phyloP scores from a whole-genome alignment of 2,113 vertebrate species.

The Oncorhynchus kisutch region DNA sequence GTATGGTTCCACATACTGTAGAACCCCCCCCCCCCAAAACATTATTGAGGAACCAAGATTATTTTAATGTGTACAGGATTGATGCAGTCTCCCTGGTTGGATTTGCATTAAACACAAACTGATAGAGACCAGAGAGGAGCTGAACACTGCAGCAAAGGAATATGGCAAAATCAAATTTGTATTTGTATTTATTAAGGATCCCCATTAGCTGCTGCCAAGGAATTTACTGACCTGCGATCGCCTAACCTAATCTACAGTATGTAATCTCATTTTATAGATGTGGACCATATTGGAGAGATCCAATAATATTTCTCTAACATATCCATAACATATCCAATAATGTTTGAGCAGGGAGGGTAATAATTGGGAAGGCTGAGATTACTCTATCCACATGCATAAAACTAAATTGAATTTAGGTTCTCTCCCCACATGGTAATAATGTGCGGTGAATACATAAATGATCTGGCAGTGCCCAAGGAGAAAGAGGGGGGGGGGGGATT shows the following conservation, averaged over 20 bases:
- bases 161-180: neutral
- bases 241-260: neutral
- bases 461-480: neutral
- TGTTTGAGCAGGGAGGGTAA: slow-evolving; percentile 3
- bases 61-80: too few relatives aligned
- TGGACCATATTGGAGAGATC: slow-evolving; percentile 1
- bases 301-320: neutral
- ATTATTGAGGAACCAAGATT: too few relatives aligned
- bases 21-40: too few relatives aligned
- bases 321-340: neutral
- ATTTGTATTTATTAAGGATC: too few relatives aligned
- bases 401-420: neutral
- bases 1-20: too few relatives aligned
- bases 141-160: neutral
- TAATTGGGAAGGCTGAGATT: neutral
- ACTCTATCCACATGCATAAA: slow-evolving; percentile 7
- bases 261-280: neutral
- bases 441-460: neutral
- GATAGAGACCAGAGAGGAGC: neutral
- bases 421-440: neutral
- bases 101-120: slow-evolving; percentile 10
- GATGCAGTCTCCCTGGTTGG: neutral
- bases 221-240: neutral
- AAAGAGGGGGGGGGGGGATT: neutral
- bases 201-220: neutral